Percentiles rank a stretch among this genome's conserved stretches.
Evolutionary conservation across 2,113 vertebrate genomes (phyloP).

Genomic region (Nestor notabilis): DNA sequence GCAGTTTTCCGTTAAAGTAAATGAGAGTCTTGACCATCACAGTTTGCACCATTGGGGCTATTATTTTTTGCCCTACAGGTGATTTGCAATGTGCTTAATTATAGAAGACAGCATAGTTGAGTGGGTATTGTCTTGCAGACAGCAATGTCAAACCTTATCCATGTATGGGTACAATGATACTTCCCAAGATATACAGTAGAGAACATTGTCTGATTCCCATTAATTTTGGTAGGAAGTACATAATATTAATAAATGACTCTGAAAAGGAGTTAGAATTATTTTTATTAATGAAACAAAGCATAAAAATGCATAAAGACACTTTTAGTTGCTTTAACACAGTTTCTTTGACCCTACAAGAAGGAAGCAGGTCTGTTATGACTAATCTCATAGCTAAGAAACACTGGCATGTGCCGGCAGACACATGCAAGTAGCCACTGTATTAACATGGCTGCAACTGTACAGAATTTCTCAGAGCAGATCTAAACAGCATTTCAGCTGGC

Average conservation of each 20-base stretch:
- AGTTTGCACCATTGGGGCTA: slow-evolving; percentile 3
- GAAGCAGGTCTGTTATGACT: neutral
- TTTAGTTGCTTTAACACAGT: neutral
- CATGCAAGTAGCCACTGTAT: neutral
- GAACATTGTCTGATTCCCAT: neutral
- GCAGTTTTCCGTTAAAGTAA: slow-evolving; percentile 41
- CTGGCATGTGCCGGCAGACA: neutral
- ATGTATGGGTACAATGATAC: neutral
- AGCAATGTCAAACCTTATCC: neutral
- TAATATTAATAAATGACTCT: neutral
- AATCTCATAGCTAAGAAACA: neutral
- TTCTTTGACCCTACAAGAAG: neutral
- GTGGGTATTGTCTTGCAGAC: neutral
- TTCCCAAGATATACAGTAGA: neutral
- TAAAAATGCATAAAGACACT: neutral
- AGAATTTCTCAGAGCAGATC: neutral
- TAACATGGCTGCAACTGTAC: neutral
- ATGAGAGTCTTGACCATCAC: slow-evolving; percentile 36
- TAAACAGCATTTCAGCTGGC: neutral
- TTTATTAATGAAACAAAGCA: neutral
- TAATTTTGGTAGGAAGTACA: neutral
- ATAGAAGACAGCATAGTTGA: neutral
- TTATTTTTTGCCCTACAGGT: slow-evolving; percentile 49
- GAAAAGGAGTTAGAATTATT: neutral
- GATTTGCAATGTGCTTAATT: slow-evolving; percentile 10